Percentiles rank a stretch among this genome's conserved stretches.
These are phyloP conservation scores for Stegodyphus mimosarum DNA, from an alignment of 1,140 invertebrate species.

Conservation along the genomic window DNA sequence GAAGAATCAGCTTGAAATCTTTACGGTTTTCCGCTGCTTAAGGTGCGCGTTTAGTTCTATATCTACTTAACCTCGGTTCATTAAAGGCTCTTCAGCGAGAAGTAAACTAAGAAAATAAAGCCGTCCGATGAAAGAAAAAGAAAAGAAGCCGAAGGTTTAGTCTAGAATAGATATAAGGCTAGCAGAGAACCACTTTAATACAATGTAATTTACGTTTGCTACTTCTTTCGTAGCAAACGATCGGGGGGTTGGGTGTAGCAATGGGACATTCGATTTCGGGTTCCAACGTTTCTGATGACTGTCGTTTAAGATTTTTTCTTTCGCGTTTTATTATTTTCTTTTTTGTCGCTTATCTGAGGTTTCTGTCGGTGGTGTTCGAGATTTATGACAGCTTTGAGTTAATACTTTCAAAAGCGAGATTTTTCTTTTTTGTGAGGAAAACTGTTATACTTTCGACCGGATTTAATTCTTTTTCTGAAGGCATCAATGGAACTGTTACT, in stretches of 20 bases:
- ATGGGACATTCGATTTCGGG: constrained; percentile 55
- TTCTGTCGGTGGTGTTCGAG: constrained; percentile 49
- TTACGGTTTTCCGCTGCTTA: constrained; percentile 27
- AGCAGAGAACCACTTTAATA: constrained; percentile 54
- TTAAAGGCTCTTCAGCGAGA: constrained; percentile 49
- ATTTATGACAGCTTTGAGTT: constrained; percentile 61
- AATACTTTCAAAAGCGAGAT: constrained; percentile 54
- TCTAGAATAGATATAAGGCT: constrained; percentile 42
- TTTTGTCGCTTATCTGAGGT: constrained; percentile 57
- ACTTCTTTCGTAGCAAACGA: constrained; percentile 51
- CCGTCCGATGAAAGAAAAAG: constrained; percentile 11
- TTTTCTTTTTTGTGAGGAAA: constrained; percentile 14
- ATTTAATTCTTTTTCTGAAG: constrained; percentile 40
- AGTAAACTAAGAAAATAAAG: constrained; percentile 48
- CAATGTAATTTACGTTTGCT: constrained; percentile 60
- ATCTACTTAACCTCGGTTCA: constrained; percentile 54
- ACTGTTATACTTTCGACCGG: constrained; percentile 30
- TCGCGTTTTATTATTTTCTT: constrained; percentile 41
- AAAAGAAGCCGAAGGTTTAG: constrained; percentile 34
- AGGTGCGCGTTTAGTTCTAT: constrained; percentile 28
- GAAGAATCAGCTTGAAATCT: constrained; percentile 23
- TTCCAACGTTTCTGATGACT: constrained; percentile 50
- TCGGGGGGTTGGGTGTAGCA: constrained; percentile 30
- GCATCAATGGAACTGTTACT: constrained; percentile 32
- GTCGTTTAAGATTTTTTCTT: constrained; percentile 55